Percentiles rank a stretch among this genome's conserved stretches.
These are phyloP conservation scores for Ictidomys tridecemlineatus DNA, from an alignment of 2,113 vertebrate genomes.

Conservation along the genomic window DNA sequence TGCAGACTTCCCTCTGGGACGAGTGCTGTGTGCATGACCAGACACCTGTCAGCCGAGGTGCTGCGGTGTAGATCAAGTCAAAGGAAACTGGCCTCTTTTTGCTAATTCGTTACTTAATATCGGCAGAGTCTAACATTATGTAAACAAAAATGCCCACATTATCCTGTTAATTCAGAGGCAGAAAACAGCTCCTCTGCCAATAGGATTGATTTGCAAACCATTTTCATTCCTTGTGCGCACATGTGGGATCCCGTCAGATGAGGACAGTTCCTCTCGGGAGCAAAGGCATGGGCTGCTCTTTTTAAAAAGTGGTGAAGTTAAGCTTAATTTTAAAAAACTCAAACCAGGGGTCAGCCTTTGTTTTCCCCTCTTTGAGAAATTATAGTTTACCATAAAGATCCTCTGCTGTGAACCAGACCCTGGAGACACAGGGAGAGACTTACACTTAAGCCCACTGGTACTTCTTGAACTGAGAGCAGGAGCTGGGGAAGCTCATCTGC, in stretches of 20 bases:
- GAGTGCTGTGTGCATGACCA: neutral
- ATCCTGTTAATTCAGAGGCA: neutral
- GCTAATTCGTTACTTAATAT: neutral
- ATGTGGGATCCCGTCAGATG: neutral
- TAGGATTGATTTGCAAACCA: neutral
- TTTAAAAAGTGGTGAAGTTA: slow-evolving; percentile 35
- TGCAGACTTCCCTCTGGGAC: too few relatives aligned
- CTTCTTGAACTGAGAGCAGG: slow-evolving; percentile 13
- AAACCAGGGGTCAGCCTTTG: neutral
- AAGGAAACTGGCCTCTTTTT: neutral
- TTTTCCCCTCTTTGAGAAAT: slow-evolving; percentile 2
- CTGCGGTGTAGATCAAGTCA: accelerated
- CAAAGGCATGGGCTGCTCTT: neutral
- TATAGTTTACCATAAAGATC: neutral
- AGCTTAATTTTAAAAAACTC: neutral
- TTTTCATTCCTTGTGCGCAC: neutral
- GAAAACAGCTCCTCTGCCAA: neutral
- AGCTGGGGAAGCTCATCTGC: neutral
- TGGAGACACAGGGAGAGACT: neutral
- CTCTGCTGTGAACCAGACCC: neutral
- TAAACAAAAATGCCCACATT: neutral
- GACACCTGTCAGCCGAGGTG: too few relatives aligned
- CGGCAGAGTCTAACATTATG: neutral
- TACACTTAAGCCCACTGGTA: neutral
- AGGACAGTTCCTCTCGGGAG: neutral